Conservation (phyloP, 2,113 vertebrate genomes). For the Eurypyga helias region DNA sequence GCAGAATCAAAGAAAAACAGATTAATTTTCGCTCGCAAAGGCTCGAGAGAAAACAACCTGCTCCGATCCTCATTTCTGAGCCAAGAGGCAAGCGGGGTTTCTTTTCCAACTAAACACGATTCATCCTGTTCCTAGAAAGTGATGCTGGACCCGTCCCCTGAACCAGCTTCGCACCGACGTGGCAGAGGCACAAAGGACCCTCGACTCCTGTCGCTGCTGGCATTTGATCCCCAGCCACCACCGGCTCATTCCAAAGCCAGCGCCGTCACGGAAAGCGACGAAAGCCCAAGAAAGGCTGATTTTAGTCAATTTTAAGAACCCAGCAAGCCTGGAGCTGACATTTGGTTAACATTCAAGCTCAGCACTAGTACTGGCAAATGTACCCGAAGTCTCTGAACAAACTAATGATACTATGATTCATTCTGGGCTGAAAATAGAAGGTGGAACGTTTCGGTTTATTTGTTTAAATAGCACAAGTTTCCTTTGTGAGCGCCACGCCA, state of each 20-base stretch:
- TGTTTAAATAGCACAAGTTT: background rate
- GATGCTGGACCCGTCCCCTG: background rate
- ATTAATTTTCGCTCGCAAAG: background rate
- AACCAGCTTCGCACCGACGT: background rate
- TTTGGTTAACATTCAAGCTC: slow-evolving; percentile 34
- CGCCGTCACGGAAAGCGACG: background rate
- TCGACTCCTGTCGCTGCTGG: background rate
- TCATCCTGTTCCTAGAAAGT: background rate
- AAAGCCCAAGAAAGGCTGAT: background rate
- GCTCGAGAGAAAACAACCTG: background rate
- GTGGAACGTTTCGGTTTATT: background rate
- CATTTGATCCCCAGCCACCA: background rate
- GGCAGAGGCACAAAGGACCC: background rate
- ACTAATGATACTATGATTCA: slow-evolving; percentile 24
- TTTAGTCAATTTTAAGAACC: background rate
- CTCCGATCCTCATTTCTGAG: background rate
- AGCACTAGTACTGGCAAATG: slow-evolving; percentile 11
- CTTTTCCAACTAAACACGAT: background rate
- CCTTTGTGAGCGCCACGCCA: background rate
- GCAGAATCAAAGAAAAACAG: background rate
- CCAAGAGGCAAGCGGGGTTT: background rate
- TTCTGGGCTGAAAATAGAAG: slow-evolving; percentile 25
- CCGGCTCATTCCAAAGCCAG: background rate
- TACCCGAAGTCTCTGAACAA: background rate
- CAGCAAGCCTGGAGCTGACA: background rate